phyloP scores from a whole-genome alignment of 1,140 invertebrate species.

The Procambarus clarkii region DNA sequence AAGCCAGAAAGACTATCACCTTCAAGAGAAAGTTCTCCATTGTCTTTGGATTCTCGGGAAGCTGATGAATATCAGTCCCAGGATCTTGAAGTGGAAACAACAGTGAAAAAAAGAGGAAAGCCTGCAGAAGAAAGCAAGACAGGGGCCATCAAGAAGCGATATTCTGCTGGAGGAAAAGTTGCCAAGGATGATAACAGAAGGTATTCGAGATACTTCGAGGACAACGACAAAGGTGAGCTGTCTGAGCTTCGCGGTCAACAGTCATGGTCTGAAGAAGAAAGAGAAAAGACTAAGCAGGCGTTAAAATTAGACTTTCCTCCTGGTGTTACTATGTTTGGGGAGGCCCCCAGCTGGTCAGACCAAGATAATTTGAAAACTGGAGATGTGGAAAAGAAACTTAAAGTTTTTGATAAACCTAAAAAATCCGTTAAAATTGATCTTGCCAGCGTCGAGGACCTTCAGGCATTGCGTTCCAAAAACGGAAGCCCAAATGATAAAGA shows the following conservation, averaged over 20 bases:
- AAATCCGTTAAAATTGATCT: constrained; percentile 66
- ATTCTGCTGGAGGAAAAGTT: constrained; percentile 54
- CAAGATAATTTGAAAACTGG: constrained; percentile 50
- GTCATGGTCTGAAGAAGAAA: constrained; percentile 80
- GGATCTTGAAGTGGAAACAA: constrained; percentile 10
- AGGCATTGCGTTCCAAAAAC: constrained; percentile 20
- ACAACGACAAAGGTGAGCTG: constrained; percentile 50
- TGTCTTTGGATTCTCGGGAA: constrained; percentile 1
- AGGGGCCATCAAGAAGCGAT: constrained; percentile 63
- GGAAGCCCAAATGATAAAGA: constrained; percentile 31
- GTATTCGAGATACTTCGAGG: constrained; percentile 66
- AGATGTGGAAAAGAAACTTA: constrained; percentile 64
- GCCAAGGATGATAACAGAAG: constrained; percentile 60
- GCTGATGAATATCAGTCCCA: neutral
- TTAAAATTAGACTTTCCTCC: constrained; percentile 82
- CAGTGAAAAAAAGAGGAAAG: constrained; percentile 51
- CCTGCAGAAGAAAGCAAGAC: constrained; percentile 75
- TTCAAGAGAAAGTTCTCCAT: constrained; percentile 15
- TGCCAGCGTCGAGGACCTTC: constrained; percentile 26
- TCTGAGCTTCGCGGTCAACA: constrained; percentile 33
- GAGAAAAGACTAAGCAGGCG: constrained; percentile 81
- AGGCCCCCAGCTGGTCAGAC: constrained; percentile 57
- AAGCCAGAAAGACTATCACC: constrained; percentile 61
- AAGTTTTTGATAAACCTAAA: constrained; percentile 71
- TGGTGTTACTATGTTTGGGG: constrained; percentile 74